A percentile compares a stretch with the other conserved stretches of the same genome.
Evolutionary conservation across 2,888 invertebrate genomes (phyloP).

Genomic region (Diarsia dahlii): DNA sequence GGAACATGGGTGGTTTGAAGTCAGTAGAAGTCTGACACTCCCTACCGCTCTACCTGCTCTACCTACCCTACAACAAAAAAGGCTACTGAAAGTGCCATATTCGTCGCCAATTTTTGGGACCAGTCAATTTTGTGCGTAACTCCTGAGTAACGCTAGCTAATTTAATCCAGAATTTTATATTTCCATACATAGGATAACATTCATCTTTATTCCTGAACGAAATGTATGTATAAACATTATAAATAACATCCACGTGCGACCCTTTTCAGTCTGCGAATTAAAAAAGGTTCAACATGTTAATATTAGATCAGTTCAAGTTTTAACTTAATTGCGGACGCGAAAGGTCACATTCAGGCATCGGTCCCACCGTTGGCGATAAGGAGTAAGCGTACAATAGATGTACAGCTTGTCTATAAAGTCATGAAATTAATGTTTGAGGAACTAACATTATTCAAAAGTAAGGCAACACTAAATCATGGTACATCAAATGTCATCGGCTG

Average conservation of each 20-base stretch:
- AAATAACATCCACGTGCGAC: conserved; percentile 34
- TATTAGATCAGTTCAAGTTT: conserved; percentile 20
- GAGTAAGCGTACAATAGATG: not conserved
- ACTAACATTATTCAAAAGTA: too few relatives aligned
- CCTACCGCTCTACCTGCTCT: too few relatives aligned
- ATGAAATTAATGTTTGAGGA: too few relatives aligned
- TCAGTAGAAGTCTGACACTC: too few relatives aligned
- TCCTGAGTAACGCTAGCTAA: not conserved
- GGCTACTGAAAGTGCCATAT: too few relatives aligned
- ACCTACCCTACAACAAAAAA: too few relatives aligned
- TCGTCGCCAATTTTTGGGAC: too few relatives aligned
- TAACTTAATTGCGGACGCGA: conserved; percentile 23
- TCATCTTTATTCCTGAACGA: conserved; percentile 4
- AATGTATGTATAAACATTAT: not conserved
- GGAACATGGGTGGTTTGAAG: too few relatives aligned
- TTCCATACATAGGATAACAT: not conserved
- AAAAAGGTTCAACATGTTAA: conserved; percentile 32
- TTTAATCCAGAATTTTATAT: not conserved
- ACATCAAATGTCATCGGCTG: too few relatives aligned
- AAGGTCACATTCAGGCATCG: conserved; percentile 12
- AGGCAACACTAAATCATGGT: too few relatives aligned
- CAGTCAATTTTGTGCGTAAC: too few relatives aligned
- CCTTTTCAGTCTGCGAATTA: conserved; percentile 38
- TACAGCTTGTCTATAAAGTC: too few relatives aligned
- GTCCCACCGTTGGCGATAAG: not conserved